These are phyloP conservation scores for Rhizoglyphus robini DNA, from an alignment of 1,140 invertebrate genomes.

Conservation along the genomic window DNA sequence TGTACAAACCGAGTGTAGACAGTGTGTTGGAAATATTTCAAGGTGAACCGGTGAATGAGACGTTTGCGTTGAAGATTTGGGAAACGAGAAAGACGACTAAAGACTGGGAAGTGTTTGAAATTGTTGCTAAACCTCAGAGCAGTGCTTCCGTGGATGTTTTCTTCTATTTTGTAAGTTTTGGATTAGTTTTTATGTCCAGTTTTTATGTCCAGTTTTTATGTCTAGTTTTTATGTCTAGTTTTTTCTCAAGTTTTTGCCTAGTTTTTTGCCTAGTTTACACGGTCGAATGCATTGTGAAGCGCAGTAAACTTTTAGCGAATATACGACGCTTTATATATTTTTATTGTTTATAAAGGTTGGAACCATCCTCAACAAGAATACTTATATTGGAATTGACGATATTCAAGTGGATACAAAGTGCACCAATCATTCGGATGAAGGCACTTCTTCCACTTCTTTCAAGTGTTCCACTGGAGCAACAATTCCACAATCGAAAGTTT, in stretches of 20 bases:
- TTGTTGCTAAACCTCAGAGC: not conserved
- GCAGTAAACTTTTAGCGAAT: too few species aligned
- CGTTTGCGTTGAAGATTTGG: not conserved
- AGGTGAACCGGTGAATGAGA: not conserved
- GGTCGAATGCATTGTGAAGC: too few species aligned
- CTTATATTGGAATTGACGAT: not conserved
- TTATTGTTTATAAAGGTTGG: not conserved
- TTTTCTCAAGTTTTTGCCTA: too few species aligned
- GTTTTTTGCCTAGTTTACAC: too few species aligned
- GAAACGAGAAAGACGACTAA: not conserved
- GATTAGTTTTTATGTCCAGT: too few species aligned
- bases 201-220: too few species aligned
- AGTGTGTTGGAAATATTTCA: constrained; percentile 5
- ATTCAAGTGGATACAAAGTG: not conserved
- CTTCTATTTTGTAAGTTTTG: constrained; percentile 30
- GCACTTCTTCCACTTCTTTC: too few species aligned
- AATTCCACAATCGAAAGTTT: not conserved
- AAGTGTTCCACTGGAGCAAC: not conserved
- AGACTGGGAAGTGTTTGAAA: constrained; percentile 18
- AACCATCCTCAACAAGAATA: not conserved
- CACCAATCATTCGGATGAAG: not conserved
- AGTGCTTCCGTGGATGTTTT: constrained; percentile 19
- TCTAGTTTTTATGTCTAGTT: too few species aligned
- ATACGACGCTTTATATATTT: too few species aligned
- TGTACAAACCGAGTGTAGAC: not conserved